Base-by-base conservation (phyloP, 92 coral and sea anemone genomes). In the Scolanthus callimorphus region DNA sequence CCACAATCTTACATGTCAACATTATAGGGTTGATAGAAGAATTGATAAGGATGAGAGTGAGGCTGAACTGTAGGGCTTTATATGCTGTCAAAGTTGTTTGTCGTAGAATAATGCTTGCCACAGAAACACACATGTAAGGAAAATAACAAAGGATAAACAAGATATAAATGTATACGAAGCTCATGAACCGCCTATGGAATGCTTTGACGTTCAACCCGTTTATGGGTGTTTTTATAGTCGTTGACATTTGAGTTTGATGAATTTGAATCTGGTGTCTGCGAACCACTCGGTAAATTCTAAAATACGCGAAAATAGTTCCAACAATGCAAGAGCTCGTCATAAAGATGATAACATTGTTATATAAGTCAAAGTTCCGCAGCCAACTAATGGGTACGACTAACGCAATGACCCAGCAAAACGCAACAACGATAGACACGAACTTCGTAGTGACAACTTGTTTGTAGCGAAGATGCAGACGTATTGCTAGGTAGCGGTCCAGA, bases 401-500 rank as follows among this genome's bases (percentile, higher is more conserved):
- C 4, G 52, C 8, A 4, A 46, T 3, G 31, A 51, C 19, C 78
- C 70, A 71, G 23, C 63, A 55, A 2, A 50, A 0, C 9, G 12
- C 54, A 51, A 60, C 70, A 20, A 46, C 30, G 20, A 22, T 47
- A 27, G 4, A 25, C 2, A 63, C 62, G 20, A 17, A 28, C 23
- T 24, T 25, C 20, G 39, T 27, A 20, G 78, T 50, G 12, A 71
- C 62, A 4, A 60, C 39, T 17, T 17, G 34, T 2, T 60, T 57
- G 21, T 70, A 70, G 20, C 77, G 49, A 2, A 49, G 47, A 39
- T 47, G 31, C 1, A 69, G 59, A 1, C 25, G 29, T 2, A 69
- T 29, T 26, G 67, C 59, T 22, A 58, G 13, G 0, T 49, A 59
- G 29, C 70, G 19, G 12, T 71, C 70, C 26, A 60, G 43, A 19